Conservation (phyloP, 2,888 invertebrate genomes). For the Drosophila antonietae region DNA sequence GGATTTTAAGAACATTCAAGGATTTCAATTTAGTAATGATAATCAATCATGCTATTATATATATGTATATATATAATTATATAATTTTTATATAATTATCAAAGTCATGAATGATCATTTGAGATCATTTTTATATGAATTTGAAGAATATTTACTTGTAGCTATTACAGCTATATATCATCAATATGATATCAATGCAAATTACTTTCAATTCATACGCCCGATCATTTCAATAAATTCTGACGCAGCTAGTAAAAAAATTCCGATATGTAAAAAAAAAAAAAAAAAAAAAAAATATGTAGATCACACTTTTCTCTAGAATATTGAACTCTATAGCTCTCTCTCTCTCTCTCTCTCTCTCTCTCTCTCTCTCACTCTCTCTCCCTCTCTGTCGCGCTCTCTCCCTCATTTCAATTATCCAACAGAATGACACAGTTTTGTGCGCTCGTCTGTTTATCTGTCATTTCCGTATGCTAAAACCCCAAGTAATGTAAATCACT, state of each 20-base stretch:
- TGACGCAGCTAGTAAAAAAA: not conserved
- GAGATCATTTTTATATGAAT: no score
- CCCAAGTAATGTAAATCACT: constrained; percentile 65
- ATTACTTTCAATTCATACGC: not conserved
- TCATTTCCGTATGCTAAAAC: constrained; percentile 56
- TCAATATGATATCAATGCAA: no score
- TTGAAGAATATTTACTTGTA: no score
- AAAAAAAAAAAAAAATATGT: not conserved
- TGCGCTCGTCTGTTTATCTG: constrained; percentile 18
- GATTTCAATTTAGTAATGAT: not conserved
- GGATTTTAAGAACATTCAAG: not conserved
- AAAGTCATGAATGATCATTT: no score
- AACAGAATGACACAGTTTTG: constrained; percentile 62
- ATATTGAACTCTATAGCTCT: not conserved
- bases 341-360: not conserved
- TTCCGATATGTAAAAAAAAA: no score
- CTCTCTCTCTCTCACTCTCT: not conserved
- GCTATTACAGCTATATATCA: no score
- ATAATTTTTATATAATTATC: no score
- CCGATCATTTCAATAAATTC: not conserved
- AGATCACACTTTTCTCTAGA: constrained; percentile 1
- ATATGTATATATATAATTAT: no score
- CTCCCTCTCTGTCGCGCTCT: not conserved
- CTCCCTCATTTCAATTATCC: not conserved
- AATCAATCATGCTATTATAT: not conserved